A percentile compares a stretch with the other conserved stretches of the same genome.
phyloP scores from a whole-genome alignment of 2,888 invertebrate genomes.

The Julus scandinavius region DNA sequence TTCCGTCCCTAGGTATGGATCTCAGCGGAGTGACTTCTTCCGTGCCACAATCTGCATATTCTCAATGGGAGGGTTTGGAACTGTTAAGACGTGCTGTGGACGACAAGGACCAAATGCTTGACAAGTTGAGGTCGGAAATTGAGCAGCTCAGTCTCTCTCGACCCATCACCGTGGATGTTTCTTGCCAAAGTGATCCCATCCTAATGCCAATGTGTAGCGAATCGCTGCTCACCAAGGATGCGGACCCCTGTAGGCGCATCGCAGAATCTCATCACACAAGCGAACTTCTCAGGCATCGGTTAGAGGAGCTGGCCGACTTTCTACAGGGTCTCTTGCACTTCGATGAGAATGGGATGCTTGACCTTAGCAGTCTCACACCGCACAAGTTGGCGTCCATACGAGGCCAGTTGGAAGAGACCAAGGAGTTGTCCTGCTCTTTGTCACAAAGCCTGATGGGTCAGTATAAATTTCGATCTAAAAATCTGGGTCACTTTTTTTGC shows the following conservation, averaged over 20 bases:
- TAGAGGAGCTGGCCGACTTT: conserved; percentile 76
- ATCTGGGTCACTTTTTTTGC: too few relatives aligned
- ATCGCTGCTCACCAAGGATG: not conserved
- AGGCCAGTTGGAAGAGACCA: conserved; percentile 60
- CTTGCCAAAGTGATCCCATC: conserved; percentile 8
- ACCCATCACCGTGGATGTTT: not conserved
- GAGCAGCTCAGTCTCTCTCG: too few relatives aligned
- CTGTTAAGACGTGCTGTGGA: not conserved
- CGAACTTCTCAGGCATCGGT: conserved; percentile 70
- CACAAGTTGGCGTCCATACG: conserved; percentile 59
- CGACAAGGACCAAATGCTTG: not conserved
- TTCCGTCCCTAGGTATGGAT: not conserved
- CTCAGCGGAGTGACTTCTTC: not conserved
- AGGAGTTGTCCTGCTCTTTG: conserved; percentile 60
- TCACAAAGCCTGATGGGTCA: conserved; percentile 60
- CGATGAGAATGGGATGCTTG: conserved; percentile 60
- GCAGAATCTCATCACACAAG: conserved; percentile 65
- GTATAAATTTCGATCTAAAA: not conserved
- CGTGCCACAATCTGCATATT: not conserved
- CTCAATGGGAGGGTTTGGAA: conserved; percentile 5
- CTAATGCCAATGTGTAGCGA: not conserved
- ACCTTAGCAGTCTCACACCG: conserved; percentile 60
- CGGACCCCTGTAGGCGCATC: conserved; percentile 49
- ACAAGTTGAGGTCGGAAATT: not conserved
- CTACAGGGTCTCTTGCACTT: conserved; percentile 74